A percentile compares a stretch with the other conserved stretches of the same genome.
These are phyloP conservation scores for Acanthiza pusilla DNA, from an alignment of 2,797 vertebrate genomes.

Conservation along the genomic window DNA sequence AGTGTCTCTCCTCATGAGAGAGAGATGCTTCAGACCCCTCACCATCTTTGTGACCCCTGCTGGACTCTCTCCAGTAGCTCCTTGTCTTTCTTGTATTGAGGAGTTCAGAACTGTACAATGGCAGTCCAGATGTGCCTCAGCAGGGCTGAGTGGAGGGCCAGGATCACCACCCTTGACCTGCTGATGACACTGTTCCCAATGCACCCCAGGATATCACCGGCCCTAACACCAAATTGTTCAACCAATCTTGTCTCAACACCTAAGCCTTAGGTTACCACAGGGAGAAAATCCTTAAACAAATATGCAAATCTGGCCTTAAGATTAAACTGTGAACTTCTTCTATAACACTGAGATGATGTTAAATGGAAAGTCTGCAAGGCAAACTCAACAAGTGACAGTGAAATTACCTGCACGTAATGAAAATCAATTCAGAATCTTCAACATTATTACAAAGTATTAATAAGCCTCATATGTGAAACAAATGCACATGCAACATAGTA, in stretches of 20 bases:
- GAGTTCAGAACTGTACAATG: background rate
- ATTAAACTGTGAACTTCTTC: background rate
- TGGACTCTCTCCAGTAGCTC: background rate
- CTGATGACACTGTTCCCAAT: background rate
- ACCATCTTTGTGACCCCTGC: too few species aligned
- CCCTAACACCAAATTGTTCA: background rate
- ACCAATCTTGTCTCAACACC: background rate
- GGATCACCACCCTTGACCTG: background rate
- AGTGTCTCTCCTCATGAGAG: background rate
- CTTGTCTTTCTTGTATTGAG: background rate
- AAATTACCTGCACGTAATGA: background rate
- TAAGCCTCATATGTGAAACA: background rate
- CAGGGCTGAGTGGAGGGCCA: background rate
- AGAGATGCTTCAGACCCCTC: background rate
- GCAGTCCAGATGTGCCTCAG: background rate
- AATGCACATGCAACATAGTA: constrained; percentile 19
- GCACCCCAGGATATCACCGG: background rate
- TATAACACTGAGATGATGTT: background rate
- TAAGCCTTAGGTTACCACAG: background rate
- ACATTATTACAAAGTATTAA: background rate
- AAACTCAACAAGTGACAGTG: background rate
- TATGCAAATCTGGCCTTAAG: background rate
- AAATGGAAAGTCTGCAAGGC: background rate
- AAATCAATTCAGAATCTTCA: background rate
- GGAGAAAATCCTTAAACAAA: background rate